Evolutionary conservation across 2,888 invertebrate genomes (phyloP), one percentile per base, ranked within the genome.

Genomic region (Monoplex corrugatus): DNA sequence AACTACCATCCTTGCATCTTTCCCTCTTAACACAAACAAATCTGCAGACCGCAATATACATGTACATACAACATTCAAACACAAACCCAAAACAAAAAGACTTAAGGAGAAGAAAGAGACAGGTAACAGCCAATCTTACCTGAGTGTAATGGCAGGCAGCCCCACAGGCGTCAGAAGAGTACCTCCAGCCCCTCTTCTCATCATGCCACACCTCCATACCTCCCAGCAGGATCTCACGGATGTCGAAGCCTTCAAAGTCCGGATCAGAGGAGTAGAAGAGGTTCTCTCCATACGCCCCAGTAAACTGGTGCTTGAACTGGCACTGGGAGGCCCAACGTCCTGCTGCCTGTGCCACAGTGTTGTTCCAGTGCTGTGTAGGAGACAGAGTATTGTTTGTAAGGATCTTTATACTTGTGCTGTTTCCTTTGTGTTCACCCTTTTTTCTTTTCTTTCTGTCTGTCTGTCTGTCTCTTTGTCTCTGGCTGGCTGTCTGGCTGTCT

Each of bases 81-180:
- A 19, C 63, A 0, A 16, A 32, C 38, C 28, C 35, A 72, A 72
- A 13, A 57, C 13, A 0, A 57, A 57, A 13, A 57, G 68, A 68
- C 68, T n/a, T n/a, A n/a, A n/a, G 23, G 13, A 57, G 23, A 57
- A 57, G 23, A 57, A 57, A 57, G 23, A 57, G 16, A 57, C 57
- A 23, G 57, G 57, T 23, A 23, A 57, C 57, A 13, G n/a, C n/a
- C n/a, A n/a, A n/a, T 5, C 80, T 83, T 90, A 94, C 94, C 93
- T 94, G 94, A 10, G 94, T 94, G 87, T 93, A 94, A 75, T 94
- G 94, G 83, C 94, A 94, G 1, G 94, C 93, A 8, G 91, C 90
- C 0, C 93, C 93, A 88, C 94, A 94, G 28, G 90, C 89, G 32
- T 35, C 87, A 40, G 10, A 89, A 43, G 93, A 91, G 80, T 91